Conservation (phyloP, 2,113 vertebrate genomes). For the Campylomormyrus tamandua region DNA sequence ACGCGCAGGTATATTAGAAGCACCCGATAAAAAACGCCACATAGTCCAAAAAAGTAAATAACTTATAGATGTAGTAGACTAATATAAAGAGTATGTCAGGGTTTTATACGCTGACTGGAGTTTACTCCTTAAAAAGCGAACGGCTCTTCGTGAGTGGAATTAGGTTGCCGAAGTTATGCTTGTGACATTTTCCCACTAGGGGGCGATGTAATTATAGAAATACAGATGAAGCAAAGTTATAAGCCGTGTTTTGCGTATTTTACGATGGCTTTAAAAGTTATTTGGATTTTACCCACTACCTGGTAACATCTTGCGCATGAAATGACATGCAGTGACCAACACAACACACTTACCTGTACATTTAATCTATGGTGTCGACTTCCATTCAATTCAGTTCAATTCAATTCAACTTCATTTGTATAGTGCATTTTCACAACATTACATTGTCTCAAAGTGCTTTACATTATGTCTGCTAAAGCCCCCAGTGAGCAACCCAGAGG, state of each 20-base stretch:
- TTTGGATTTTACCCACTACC: background rate
- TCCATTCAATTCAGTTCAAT: too few relatives aligned
- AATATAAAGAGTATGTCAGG: background rate
- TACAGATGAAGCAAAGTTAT: background rate
- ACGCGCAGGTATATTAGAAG: background rate
- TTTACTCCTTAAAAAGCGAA: background rate
- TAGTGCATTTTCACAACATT: too few relatives aligned
- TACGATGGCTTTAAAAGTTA: background rate
- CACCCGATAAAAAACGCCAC: background rate
- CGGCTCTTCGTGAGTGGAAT: background rate
- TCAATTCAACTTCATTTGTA: too few relatives aligned
- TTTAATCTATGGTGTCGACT: background rate
- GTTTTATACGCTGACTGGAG: background rate
- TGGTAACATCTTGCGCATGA: background rate
- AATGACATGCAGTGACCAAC: background rate
- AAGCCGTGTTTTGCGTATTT: background rate
- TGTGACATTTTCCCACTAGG: background rate
- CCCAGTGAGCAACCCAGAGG: too few relatives aligned
- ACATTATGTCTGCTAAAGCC: too few relatives aligned
- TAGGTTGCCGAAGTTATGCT: background rate
- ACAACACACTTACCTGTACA: background rate
- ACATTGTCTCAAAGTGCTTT: too few relatives aligned
- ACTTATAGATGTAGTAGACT: background rate
- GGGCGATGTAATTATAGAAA: background rate
- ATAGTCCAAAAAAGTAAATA: background rate